Evolutionary conservation across 2,888 invertebrate genomes (phyloP).

Genomic region (Sipunculus nudus): DNA sequence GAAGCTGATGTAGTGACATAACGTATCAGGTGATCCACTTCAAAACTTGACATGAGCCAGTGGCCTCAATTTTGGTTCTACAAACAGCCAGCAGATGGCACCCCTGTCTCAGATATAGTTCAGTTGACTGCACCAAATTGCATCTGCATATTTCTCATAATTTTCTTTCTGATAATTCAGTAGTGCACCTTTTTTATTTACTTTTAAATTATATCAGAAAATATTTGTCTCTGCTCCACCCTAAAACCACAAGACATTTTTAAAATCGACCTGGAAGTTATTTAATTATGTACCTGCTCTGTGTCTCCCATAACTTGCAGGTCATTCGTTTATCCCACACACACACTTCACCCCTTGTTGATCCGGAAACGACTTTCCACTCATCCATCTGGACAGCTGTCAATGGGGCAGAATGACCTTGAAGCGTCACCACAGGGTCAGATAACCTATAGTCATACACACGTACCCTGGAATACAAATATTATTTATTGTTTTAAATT

Average conservation of each 20-base stretch:
- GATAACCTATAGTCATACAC: slow-evolving; percentile 50
- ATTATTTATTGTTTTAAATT: background rate
- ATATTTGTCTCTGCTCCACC: background rate
- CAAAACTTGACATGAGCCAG: too few relatives aligned
- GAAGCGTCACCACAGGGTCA: slow-evolving; percentile 14
- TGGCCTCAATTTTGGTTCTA: too few relatives aligned
- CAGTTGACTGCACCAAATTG: too few relatives aligned
- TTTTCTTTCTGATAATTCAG: too few relatives aligned
- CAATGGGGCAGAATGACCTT: slow-evolving; percentile 46
- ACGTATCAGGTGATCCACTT: too few relatives aligned
- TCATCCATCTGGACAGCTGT: slow-evolving; percentile 60
- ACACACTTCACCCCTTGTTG: slow-evolving; percentile 52
- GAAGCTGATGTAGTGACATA: too few relatives aligned
- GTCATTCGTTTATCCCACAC: slow-evolving; percentile 61
- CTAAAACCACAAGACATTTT: background rate
- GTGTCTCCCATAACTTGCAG: slow-evolving; percentile 58
- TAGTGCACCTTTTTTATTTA: too few relatives aligned
- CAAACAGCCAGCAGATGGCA: too few relatives aligned
- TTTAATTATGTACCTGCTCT: slow-evolving; percentile 50
- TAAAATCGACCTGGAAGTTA: background rate
- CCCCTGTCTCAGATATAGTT: too few relatives aligned
- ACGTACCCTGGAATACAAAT: slow-evolving; percentile 46
- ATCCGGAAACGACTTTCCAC: slow-evolving; percentile 61
- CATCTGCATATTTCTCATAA: too few relatives aligned
- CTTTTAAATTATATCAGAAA: too few relatives aligned